Evolutionary conservation across 2,113 vertebrate genomes (phyloP).

Genomic region (Malurus melanocephalus): DNA sequence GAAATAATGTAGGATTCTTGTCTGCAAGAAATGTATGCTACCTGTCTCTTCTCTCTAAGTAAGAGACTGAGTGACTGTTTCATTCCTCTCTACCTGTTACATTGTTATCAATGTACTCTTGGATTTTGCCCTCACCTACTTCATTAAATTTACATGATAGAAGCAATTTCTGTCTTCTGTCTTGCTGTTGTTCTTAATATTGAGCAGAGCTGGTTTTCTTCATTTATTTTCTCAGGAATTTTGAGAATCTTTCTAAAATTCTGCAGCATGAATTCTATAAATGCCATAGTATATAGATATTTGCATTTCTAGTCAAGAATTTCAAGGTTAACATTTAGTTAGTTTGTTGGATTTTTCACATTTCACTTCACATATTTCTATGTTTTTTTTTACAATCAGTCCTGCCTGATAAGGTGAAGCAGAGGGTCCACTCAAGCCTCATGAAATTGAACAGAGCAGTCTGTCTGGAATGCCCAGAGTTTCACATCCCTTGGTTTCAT

Average conservation of each 20-base stretch:
- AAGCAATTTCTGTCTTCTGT: background rate
- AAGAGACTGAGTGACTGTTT: background rate
- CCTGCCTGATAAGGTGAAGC: background rate
- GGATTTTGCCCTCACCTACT: background rate
- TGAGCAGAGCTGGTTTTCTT: background rate
- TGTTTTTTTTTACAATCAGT: background rate
- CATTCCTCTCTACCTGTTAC: background rate
- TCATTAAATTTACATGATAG: background rate
- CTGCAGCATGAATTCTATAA: background rate
- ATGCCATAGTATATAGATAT: background rate
- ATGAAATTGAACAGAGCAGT: constrained; percentile 63
- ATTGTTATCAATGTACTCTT: background rate
- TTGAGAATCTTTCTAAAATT: constrained; percentile 2
- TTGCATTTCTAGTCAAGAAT: background rate
- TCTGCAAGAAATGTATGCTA: background rate
- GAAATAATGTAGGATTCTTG: background rate
- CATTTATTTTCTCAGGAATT: background rate
- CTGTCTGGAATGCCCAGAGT: constrained; percentile 52
- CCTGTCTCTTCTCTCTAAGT: background rate
- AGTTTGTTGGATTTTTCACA: background rate
- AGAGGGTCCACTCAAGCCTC: background rate
- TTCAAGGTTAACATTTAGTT: background rate
- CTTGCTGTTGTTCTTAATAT: background rate
- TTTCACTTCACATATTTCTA: background rate
- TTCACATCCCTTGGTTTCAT: constrained; percentile 58